Base-by-base conservation (phyloP, 1,140 invertebrate species). In the Holotrichia oblita region DNA sequence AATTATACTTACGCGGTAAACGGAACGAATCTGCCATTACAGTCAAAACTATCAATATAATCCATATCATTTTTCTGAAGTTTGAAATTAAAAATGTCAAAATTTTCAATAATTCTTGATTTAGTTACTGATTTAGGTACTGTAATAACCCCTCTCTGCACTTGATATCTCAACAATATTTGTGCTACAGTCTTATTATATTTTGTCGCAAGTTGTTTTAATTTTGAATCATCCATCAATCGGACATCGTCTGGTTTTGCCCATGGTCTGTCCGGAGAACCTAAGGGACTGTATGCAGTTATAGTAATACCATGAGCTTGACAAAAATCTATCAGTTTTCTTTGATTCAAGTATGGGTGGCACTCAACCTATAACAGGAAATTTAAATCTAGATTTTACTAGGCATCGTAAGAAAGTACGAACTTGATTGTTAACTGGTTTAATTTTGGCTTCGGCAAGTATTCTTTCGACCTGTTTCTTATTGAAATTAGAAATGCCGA, bases 401-500 rank as follows among this genome's bases (percentile, higher is more conserved):
- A 1, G 1, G 27, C 27, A 34, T 34, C 27, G 4, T 4, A 34
- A 34, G 27, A 34, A 34, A 34, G 4, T 34, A 34, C 27, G 27
- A 34, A 74, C 73, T 22, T 76, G 75, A 20, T 20, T 7, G 14
- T 24, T 59, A 27, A 20, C 75, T 7, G 75, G 75, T 55, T 44
- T 76, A 12, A 76, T 76, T 22, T 42, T 76, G 8, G 41, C 22
- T 4, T 27, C 10, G 0, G 90, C 87, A 17, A 97, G 82, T 3
- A 99, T 82, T 10, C 94, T 88, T 42, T 93, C 89, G 9, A 97
- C 91, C 87, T 98, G 97, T 40, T 91, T 86, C 41, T 90, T 92
- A 85, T 97, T 98, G 84, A 98, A 99, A 86, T 98, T 99, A 40
- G 96, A 97, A 0, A 98, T 79, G 0, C 97, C 97, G 83, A 99